These are phyloP conservation scores for Autographa pulchrina DNA, from an alignment of 2,888 invertebrate genomes.

Conservation along the genomic window DNA sequence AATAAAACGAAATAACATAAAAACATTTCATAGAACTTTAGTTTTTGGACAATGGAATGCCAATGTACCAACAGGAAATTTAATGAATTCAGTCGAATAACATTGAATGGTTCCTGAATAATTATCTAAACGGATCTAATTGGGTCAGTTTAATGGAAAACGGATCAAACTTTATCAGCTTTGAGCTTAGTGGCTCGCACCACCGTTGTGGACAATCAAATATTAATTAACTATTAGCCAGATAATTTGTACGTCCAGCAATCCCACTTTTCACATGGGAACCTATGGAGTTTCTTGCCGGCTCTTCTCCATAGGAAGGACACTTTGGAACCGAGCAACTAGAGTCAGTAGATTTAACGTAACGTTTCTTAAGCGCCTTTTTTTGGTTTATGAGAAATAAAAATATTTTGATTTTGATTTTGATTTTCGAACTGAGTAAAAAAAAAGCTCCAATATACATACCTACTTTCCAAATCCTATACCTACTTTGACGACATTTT, in stretches of 20 bases:
- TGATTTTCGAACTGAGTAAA: no score
- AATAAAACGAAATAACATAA: neutral
- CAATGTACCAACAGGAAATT: neutral
- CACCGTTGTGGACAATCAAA: neutral
- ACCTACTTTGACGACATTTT: no score
- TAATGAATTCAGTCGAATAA: slow-evolving; percentile 27
- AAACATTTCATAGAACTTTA: neutral
- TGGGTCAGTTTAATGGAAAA: slow-evolving; percentile 32
- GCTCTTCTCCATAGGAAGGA: no score
- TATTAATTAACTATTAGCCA: neutral
- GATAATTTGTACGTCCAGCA: neutral
- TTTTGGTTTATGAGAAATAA: no score
- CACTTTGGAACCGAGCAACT: no score
- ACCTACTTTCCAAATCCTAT: no score
- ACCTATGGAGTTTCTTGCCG: no score
- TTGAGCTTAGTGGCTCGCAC: slow-evolving; percentile 12
- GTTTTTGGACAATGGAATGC: neutral
- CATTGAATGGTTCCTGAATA: slow-evolving; percentile 25
- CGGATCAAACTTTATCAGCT: slow-evolving; percentile 33
- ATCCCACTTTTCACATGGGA: no score
- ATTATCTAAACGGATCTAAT: slow-evolving; percentile 22
- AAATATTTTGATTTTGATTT: no score
- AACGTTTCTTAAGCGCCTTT: no score
- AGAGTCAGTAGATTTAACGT: no score
- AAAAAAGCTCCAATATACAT: no score